A percentile compares a stretch with the other conserved stretches of the same genome.
Evolutionary conservation across 2,888 invertebrate species (phyloP).

Genomic region (Caenorhabditis plicata): DNA sequence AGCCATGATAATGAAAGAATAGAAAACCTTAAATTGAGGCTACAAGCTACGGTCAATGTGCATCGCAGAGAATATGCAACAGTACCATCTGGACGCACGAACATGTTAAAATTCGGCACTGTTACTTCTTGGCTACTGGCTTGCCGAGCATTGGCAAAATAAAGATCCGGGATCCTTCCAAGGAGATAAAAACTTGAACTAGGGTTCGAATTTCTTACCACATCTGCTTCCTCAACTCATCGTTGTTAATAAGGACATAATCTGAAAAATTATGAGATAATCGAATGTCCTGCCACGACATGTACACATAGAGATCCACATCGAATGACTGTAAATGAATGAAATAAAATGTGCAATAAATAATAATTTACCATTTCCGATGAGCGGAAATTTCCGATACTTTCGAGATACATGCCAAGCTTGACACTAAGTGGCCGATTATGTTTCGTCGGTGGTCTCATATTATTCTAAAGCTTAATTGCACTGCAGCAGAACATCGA

Average conservation of each 20-base stretch:
- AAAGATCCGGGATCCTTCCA: slow-evolving; percentile 60
- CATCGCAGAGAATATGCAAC: slow-evolving; percentile 56
- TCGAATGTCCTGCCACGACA: slow-evolving; percentile 48
- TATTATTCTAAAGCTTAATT: slow-evolving; percentile 14
- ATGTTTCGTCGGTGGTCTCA: slow-evolving; percentile 35
- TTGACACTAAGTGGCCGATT: slow-evolving; percentile 35
- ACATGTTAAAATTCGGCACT: slow-evolving; percentile 62
- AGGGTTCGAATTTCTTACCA: slow-evolving; percentile 34
- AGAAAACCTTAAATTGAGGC: slow-evolving; percentile 34
- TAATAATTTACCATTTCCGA: slow-evolving; percentile 47
- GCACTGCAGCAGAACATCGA: too few relatives aligned
- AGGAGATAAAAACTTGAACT: neutral
- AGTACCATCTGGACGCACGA: slow-evolving; percentile 55
- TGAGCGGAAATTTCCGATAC: slow-evolving; percentile 50
- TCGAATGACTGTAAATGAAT: slow-evolving; percentile 56
- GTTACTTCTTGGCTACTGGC: slow-evolving; percentile 52
- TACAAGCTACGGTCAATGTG: slow-evolving; percentile 52
- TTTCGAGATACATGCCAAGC: slow-evolving; percentile 51
- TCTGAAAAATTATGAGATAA: slow-evolving; percentile 51
- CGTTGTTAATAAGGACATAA: slow-evolving; percentile 56
- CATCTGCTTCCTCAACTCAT: slow-evolving; percentile 49
- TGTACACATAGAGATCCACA: slow-evolving; percentile 59
- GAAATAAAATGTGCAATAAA: neutral
- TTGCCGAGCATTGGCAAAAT: slow-evolving; percentile 57
- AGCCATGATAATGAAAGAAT: too few relatives aligned